Base-by-base conservation (phyloP, 2,797 vertebrate species). In the Bradypodion pumilum region DNA sequence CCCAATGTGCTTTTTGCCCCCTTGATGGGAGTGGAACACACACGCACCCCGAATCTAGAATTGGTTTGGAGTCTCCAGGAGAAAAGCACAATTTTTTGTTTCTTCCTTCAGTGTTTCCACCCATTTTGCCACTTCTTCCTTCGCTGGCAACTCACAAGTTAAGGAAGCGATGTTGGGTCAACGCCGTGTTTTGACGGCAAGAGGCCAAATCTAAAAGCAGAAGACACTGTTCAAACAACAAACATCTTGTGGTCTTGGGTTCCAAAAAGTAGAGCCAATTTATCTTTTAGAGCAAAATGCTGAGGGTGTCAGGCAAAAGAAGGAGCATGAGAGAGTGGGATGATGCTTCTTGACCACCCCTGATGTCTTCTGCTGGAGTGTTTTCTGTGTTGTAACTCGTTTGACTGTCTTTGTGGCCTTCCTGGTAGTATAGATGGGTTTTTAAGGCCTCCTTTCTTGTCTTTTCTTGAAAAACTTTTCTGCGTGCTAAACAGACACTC, bases 401-500 rank as follows among this genome's bases (percentile, higher is more conserved):
- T 95, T 94, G 85, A 82, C 95, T 95, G 87, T 93, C 95, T 92
- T 40, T 0, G 1, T 46, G n/a, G 29, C 44, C 86, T 42, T 87
- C 88, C 72, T 81, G 5, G 40, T 74, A 60, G 68, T 80, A 66
- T 46, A 74, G 60, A 16, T 77, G 0, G 46, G 2, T n/a, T 1
- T 60, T 94, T 59, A 93, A 85, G 70, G 23, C 91, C 40, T 89
- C 56, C 84, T 90, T 59, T 91, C 63, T 88, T 90, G 56, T 87
- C 77, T 92, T 83, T 91, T 86, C 77, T 92, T 83, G 91, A 46
- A 78, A 62, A 1, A n/a, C n/a, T 87, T 87, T 88, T 80, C 89
- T 81, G 85, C 86, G 74, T 87, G 84, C 87, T 84, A 89, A 82
- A 8, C 92, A 99, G 98, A 97, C 97, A 2, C 96, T 98, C 68